Evolutionary conservation across 2,888 invertebrate genomes (phyloP), one percentile per base, ranked within the genome.

Genomic region (Cactoblastis cactorum): DNA sequence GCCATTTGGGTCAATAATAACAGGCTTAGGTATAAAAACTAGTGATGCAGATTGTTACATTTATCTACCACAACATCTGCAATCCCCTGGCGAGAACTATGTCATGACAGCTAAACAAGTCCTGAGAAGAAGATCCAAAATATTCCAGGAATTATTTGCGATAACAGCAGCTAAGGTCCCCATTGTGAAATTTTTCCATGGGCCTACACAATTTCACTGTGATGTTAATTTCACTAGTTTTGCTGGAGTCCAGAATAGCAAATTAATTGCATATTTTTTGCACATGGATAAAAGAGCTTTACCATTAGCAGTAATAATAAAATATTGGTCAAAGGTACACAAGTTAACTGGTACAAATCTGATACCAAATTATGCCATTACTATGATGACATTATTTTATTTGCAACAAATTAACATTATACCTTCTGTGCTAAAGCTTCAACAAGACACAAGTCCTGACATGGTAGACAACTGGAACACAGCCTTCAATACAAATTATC

Each of bases 41-140:
- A 95, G 95, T 67, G 96, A 96, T 72, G 86, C 95, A n/a, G 96
- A 96, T 69, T 86, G 94, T 54, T 94, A 83, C 55, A 71, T 94
- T 17, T 72, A 88, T 6, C 69, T 91, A 15, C 86, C 88, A 38
- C 22, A 50, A 32, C 55, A 41, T 14, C 14, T 53, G 46, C 15
- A 57, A 22, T 5, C 56, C 45, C 1, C 60, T 46, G 2, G 61
- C 64, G 5, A 54, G 49, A 11, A 54, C 22, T 54, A 55, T 50
- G 70, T 74, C 0, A 34, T 60, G 1, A 52, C 52, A 33, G 87
- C 91, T 0, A 86, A 77, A 54, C 69, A 65, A 9, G 46, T 80
- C 0, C 72, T 93, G 9, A 70, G 64, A n/a, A 68, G 65, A 35
- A 69, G 71, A 15, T 59, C 63, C 0, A 49, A 57, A 2, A 59